Evolutionary conservation across 2,113 vertebrate species (phyloP).

Genomic region (Microcebus murinus): DNA sequence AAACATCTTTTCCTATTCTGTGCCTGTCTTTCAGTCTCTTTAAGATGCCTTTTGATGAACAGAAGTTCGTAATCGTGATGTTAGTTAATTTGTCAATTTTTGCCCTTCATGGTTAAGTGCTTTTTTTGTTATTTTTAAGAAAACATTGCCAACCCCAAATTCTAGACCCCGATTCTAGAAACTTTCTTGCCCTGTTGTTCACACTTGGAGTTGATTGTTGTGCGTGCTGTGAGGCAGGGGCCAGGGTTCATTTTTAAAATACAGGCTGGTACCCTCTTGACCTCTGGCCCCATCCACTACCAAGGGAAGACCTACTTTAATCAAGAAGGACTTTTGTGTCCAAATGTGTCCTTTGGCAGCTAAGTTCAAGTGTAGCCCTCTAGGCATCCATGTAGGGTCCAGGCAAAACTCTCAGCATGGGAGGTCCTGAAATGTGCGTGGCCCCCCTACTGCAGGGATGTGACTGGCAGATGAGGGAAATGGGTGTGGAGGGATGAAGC

Average conservation of each 20-base stretch:
- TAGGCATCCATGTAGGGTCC: not conserved
- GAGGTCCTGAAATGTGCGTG: not conserved
- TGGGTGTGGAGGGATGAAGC: not conserved
- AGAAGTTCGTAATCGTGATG: not conserved
- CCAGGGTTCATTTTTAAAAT: constrained; percentile 64
- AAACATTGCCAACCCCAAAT: not conserved
- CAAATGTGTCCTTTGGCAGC: constrained; percentile 43
- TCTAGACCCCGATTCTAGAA: not conserved
- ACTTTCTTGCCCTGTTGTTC: not conserved
- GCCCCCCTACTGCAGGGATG: not conserved
- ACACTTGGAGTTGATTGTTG: constrained; percentile 3
- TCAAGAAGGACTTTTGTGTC: constrained; percentile 62
- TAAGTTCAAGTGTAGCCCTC: not conserved
- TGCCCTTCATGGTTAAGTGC: not conserved
- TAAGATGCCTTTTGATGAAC: not conserved
- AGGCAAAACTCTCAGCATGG: not conserved
- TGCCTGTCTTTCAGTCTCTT: not conserved
- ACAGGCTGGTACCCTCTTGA: constrained; percentile 34
- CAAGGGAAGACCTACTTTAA: constrained; percentile 53
- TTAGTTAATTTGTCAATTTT: not conserved
- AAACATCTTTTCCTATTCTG: not conserved
- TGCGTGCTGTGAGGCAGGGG: constrained; percentile 2
- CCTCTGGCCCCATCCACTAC: constrained; percentile 14
- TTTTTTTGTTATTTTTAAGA: not conserved
- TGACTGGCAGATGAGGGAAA: not conserved